Base-by-base conservation (phyloP, 2,888 invertebrate genomes). In the Calliopum simillimum region DNA sequence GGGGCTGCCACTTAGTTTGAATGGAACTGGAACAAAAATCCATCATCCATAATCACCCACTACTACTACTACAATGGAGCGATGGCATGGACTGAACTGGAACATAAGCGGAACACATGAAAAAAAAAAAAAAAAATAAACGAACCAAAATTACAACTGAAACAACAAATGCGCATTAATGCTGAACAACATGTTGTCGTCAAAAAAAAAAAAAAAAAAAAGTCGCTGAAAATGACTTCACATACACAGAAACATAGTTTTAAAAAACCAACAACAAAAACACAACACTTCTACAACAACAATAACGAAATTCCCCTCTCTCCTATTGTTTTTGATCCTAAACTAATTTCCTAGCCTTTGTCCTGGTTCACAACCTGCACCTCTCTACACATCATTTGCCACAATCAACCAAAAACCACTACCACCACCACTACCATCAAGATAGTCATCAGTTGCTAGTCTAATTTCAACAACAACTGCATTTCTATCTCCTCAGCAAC, bases 1-100 rank as follows among this genome's bases (percentile, higher is more conserved):
- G 76, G 69, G 77, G 75, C 75, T 79, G 78, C 73, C 80, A 76
- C 73, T 78, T 77, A 75, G 79, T 77, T 72, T 80, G 77, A 79
- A 76, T 55, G 65, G 33, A 33, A 33, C 8, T 6, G 33, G 33
- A 69, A 59, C 23, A 25, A 19, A 33, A 68, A 44, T 63, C 71
- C 68, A 64, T 71, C 46, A 69, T 19, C 53, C 33, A 33, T 33
- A 33, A 33, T 33, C 33, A 33, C 33, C 8, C 33, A 33, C 33
- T 33, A 33, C 33, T n/a, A n/a, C 58, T 16, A n/a, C 59, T 8
- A 33, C 3, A 19, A 59, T 59, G 59, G 59, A 59, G 43, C 59
- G 41, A 59, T 41, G 41, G 25, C 44, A 44, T 21, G 44, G 61
- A 62, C 61, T 46, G 61, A 25, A 62, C 46, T 14, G 4, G 33